phyloP scores from a whole-genome alignment of 2,888 invertebrate genomes.

The Toxonevra muliebris region DNA sequence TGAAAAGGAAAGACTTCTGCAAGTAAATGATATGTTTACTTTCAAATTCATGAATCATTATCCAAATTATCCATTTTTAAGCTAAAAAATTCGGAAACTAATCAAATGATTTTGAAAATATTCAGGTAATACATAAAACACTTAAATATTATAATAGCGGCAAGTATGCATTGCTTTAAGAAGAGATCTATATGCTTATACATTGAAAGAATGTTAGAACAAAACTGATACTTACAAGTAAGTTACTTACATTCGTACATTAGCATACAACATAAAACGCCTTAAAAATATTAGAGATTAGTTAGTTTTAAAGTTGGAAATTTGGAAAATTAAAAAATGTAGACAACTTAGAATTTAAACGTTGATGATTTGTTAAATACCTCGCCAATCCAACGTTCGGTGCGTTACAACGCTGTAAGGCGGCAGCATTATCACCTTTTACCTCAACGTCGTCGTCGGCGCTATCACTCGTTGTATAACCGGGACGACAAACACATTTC shows the following conservation, averaged over 20 bases:
- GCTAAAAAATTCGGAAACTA: neutral
- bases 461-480: constrained; percentile 64
- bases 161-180: too few species aligned
- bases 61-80: too few species aligned
- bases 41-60: too few species aligned
- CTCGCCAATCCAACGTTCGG: constrained; percentile 73
- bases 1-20: too few species aligned
- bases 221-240: too few species aligned
- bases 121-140: neutral
- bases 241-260: neutral
- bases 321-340: constrained; percentile 37
- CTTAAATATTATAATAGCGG: too few species aligned
- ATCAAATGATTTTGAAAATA: neutral
- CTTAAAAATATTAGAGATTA: too few species aligned
- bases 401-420: constrained; percentile 68
- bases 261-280: neutral
- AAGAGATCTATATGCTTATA: too few species aligned
- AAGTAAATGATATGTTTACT: neutral
- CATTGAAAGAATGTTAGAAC: too few species aligned
- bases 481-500: constrained; percentile 77
- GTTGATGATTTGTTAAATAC: constrained; percentile 67
- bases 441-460: constrained; percentile 39
- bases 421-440: constrained; percentile 10
- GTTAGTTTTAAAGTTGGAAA: constrained; percentile 35
- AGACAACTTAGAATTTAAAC: constrained; percentile 40